phyloP scores from a whole-genome alignment of 2,113 vertebrate species.

The Struthio camelus region DNA sequence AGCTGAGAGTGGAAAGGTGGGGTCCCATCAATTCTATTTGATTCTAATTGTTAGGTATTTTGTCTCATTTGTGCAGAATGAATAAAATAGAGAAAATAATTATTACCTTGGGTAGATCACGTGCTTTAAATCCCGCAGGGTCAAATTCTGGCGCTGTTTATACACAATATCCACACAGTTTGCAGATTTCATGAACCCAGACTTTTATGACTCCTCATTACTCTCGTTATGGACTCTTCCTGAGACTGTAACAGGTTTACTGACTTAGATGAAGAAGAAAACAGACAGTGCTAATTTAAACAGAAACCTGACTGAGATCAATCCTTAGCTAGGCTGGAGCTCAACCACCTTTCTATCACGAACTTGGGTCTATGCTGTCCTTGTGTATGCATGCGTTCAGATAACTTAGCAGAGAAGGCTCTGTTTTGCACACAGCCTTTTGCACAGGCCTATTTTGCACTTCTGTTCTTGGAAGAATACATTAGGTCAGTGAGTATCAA shows the following conservation, averaged over 20 bases:
- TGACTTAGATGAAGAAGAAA: background rate
- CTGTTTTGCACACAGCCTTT: background rate
- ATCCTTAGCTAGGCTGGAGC: background rate
- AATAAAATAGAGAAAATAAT: background rate
- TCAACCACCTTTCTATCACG: background rate
- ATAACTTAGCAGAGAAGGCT: background rate
- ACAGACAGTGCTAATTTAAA: background rate
- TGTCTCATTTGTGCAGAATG: background rate
- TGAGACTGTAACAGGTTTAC: background rate
- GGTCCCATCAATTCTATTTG: background rate
- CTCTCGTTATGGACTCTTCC: background rate
- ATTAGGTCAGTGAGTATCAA: slow-evolving; percentile 15
- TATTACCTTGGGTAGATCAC: background rate
- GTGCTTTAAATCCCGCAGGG: background rate
- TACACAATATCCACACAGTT: background rate
- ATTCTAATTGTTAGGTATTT: background rate
- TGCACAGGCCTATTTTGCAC: too few species aligned
- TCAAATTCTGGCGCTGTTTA: background rate
- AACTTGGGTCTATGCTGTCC: background rate
- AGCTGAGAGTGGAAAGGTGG: background rate
- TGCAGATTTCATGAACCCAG: background rate
- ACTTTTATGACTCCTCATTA: background rate
- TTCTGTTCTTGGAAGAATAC: slow-evolving; percentile 10
- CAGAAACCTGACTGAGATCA: background rate
- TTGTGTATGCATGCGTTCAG: slow-evolving; percentile 27